Percentiles rank a stretch among this genome's conserved stretches.
These are phyloP conservation scores for Neodiprion pinetum DNA, from an alignment of 1,140 invertebrate genomes.

Conservation along the genomic window DNA sequence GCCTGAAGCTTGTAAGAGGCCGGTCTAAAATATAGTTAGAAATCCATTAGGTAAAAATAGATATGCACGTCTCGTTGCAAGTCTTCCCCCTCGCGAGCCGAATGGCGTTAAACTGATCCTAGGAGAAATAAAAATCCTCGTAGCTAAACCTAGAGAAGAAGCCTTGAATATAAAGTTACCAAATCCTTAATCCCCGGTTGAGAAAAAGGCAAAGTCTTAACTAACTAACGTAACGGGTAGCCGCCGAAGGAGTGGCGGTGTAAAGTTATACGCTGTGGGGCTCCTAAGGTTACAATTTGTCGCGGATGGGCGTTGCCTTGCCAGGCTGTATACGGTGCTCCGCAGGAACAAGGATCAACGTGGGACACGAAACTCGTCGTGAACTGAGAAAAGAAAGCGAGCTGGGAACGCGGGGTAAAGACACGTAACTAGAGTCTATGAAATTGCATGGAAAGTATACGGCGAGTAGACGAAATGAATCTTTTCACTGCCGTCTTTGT, in stretches of 20 bases:
- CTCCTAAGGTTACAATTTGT: constrained; percentile 7
- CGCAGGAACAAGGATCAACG: not conserved
- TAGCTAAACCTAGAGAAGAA: not conserved
- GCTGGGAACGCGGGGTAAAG: not conserved
- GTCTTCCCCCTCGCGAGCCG: not conserved
- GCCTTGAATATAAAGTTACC: constrained; percentile 7
- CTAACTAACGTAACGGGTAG: too few relatives aligned
- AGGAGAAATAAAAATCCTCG: not conserved
- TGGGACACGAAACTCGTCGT: not conserved
- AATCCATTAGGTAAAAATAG: too few relatives aligned
- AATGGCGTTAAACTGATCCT: not conserved
- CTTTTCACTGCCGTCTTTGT: too few relatives aligned
- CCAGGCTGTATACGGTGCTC: not conserved
- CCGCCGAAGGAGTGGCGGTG: not conserved
- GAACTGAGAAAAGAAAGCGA: not conserved
- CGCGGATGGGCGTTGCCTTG: not conserved
- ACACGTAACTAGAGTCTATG: constrained; percentile 2
- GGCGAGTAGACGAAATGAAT: not conserved
- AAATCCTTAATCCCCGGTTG: not conserved
- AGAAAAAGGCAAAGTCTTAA: not conserved
- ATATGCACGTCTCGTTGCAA: too few relatives aligned
- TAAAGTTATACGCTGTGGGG: not conserved
- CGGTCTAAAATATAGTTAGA: too few relatives aligned
- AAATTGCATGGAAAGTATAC: not conserved
- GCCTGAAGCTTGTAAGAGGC: too few relatives aligned